Base-by-base conservation (phyloP, 2,113 vertebrate species). In the Psittacula cyanocephala region DNA sequence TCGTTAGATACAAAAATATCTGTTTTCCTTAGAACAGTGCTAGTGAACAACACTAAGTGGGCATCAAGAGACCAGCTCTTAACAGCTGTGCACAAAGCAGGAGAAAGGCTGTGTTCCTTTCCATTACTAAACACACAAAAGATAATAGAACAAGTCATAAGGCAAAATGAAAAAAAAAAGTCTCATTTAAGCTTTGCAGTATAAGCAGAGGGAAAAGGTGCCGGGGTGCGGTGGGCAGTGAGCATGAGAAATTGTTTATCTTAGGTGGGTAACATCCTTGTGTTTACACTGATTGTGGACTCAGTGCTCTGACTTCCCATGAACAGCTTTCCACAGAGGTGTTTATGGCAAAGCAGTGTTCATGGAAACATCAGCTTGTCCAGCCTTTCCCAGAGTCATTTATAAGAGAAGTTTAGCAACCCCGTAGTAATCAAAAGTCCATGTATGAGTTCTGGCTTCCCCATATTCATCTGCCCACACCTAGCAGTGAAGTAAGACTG, bases 331-430 rank as follows among this genome's bases (percentile, higher is more conserved):
- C 29, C 10, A 24, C 1, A 18, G 79, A 57, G 13, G 4, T 5
- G 86, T 89, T 82, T 41, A 17, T 17, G 17, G 60, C 72, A 59
- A 91, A 68, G 47, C 27, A 81, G 8, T 1, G 7, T 10, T 88
- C 35, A 23, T 6, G 19, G 44, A 78, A 83, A 57, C 15, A 57
- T n/a, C 33, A 11, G 9, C 10, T 33, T 52, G 44, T 35, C 44
- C 69, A 44, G n/a, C 44, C 20, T 81, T 50, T 55, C 62, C 46
- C 46, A 31, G 29, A 39, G 17, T 27, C 3, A n/a, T 83, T 89
- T 70, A 60, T 63, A 63, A 46, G 17, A 67, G 46, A 93, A 91
- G 80, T 93, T 96, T 92, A 52, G 24, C 46, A 60, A 27, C n/a
- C 27, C 35, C 1, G 0, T 23, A 55, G 20, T 41, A 81, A 81